These are phyloP conservation scores for Phthorimaea operculella DNA, from an alignment of 1,140 invertebrate genomes.

Conservation along the genomic window DNA sequence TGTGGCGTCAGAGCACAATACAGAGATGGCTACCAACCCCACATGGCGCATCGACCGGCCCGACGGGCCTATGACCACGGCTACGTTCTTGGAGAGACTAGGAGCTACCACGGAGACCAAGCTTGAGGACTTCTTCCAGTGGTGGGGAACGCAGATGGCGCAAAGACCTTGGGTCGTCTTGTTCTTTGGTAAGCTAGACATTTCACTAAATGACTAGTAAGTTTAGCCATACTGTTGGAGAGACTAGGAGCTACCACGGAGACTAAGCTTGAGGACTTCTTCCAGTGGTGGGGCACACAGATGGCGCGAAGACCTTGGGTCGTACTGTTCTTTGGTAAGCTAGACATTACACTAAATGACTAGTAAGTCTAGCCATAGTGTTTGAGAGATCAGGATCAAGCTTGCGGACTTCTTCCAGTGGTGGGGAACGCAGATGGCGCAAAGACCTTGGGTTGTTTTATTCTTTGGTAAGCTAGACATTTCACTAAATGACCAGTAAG, in stretches of 20 bases:
- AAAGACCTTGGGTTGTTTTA: conserved; percentile 81
- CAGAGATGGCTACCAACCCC: conserved; percentile 68
- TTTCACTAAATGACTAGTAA: too few relatives aligned
- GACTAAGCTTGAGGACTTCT: conserved; percentile 78
- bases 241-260: conserved; percentile 82
- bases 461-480: conserved; percentile 74
- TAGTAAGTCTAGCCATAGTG: too few relatives aligned
- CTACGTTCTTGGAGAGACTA: conserved; percentile 77
- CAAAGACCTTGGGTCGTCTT: conserved; percentile 82
- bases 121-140: conserved; percentile 81
- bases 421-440: conserved; percentile 87
- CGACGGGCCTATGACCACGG: conserved; percentile 38
- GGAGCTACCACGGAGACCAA: conserved; percentile 79
- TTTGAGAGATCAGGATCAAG: conserved; percentile 80
- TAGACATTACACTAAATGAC: too few relatives aligned
- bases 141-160: conserved; percentile 87
- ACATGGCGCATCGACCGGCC: conserved; percentile 48
- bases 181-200: conserved; percentile 73
- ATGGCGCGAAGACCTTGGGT: conserved; percentile 85
- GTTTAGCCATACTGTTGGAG: conserved; percentile 78
- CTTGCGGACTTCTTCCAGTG: conserved; percentile 81
- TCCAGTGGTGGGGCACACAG: conserved; percentile 82
- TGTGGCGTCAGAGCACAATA: conserved; percentile 68
- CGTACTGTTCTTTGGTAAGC: conserved; percentile 76
- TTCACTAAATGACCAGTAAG: too few relatives aligned